Evolutionary conservation across 2,888 invertebrate genomes (phyloP), one percentile per base, ranked within the genome.

Genomic region (Timema cristinae): DNA sequence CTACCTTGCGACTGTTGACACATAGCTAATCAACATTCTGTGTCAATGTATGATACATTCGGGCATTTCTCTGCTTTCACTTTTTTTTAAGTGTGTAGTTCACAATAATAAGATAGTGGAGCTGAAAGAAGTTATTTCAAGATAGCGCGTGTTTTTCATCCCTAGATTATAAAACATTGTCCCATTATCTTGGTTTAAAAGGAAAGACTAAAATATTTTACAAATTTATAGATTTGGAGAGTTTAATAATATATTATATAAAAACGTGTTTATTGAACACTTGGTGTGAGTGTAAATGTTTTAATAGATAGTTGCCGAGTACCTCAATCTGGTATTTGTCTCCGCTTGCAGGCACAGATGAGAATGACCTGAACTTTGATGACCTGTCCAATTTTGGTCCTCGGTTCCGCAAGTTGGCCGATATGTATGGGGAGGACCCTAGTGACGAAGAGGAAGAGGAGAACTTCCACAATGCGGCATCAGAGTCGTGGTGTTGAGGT

Each of bases 341-440:
- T 49, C 50, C 7, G 5, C 32, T 66, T 69, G 71, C 70, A 88
- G 91, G 90, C 80, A 94, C 94, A 74, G 95, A 94, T 81, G 95
- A 96, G 79, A 94, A 94, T 74, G 95, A 95, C 84, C 87, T 95
- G 78, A 94, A 95, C 82, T 97, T 97, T 85, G 96, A 96, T 84
- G 95, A 97, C 81, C 85, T 97, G 78, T 94, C 95, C 66, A 94
- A 93, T 81, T 97, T 97, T 83, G 97, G 97, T 67, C 97, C 97
- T n/a, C 88, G 96, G 76, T 97, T 97, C 89, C 90, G 94, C 77
- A 95, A 95, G 79, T 84, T 95, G 77, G 95, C 95, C 68, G 95
- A 95, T 79, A 95, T 95, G 94, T 95, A 95, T 80, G 95, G 95
- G n/a, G 94, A 94, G 80, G 90, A 91, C 79, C 90, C 91, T 47